These are phyloP conservation scores for Rostratula benghalensis DNA, from an alignment of 2,113 vertebrate genomes.

Conservation along the genomic window DNA sequence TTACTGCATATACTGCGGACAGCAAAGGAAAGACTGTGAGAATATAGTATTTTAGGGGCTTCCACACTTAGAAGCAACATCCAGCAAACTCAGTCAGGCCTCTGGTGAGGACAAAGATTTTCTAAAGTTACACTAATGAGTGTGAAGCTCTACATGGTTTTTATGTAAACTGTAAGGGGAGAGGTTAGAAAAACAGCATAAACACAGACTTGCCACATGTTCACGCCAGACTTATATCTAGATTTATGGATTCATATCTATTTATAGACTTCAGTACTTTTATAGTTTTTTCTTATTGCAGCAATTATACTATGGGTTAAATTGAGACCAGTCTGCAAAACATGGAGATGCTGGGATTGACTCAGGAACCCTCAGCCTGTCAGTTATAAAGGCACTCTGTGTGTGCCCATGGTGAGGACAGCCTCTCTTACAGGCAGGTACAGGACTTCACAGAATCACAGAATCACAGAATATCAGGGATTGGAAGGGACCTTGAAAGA, in stretches of 20 bases:
- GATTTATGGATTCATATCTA: background rate
- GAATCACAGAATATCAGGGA: no score
- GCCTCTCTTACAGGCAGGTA: background rate
- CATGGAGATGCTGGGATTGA: background rate
- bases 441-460: no score
- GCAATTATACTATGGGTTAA: background rate
- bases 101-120: background rate
- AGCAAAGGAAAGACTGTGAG: background rate
- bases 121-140: background rate
- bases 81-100: background rate
- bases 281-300: background rate
- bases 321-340: background rate
- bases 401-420: accelerated
- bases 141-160: background rate
- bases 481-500: no score
- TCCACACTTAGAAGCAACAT: background rate
- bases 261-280: background rate
- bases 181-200: background rate
- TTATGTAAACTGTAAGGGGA: background rate
- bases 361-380: background rate
- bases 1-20: accelerated
- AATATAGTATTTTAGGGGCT: background rate
- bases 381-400: accelerated
- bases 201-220: background rate
- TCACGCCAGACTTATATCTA: background rate